A percentile compares a stretch with the other conserved stretches of the same genome.
Conservation (phyloP, 1,140 invertebrate species). For the Hestina assimilis region DNA sequence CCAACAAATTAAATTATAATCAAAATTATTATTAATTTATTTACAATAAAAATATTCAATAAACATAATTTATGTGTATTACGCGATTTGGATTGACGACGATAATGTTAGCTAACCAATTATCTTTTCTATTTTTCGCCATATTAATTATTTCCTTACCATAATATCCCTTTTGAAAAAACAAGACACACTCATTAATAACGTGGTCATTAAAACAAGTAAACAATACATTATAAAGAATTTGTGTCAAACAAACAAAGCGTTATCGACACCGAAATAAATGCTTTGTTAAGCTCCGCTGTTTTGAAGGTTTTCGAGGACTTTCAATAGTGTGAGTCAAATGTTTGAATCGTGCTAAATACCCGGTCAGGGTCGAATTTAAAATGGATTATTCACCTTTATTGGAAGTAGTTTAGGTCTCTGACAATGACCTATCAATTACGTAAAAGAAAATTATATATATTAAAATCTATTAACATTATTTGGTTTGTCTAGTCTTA, state of each 20-base stretch:
- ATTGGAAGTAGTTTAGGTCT: constrained; percentile 10
- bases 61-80: no score
- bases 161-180: no score
- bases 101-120: no score
- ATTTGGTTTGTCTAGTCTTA: neutral
- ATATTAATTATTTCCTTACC: no score
- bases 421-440: constrained; percentile 14
- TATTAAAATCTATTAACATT: neutral
- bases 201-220: neutral
- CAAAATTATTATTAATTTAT: no score
- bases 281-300: constrained; percentile 17
- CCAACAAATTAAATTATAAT: no score
- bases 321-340: constrained; percentile 26
- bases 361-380: constrained; percentile 23
- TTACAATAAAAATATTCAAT: no score
- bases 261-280: constrained; percentile 2
- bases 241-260: constrained; percentile 9
- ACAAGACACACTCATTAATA: neutral
- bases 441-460: neutral
- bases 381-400: constrained; percentile 29
- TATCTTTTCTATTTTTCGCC: no score
- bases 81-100: no score
- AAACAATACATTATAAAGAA: neutral
- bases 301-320: constrained; percentile 16
- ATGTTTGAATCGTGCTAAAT: constrained; percentile 32